Conservation (phyloP, 2,797 vertebrate genomes). For the Pipistrellus pipistrellus region DNA sequence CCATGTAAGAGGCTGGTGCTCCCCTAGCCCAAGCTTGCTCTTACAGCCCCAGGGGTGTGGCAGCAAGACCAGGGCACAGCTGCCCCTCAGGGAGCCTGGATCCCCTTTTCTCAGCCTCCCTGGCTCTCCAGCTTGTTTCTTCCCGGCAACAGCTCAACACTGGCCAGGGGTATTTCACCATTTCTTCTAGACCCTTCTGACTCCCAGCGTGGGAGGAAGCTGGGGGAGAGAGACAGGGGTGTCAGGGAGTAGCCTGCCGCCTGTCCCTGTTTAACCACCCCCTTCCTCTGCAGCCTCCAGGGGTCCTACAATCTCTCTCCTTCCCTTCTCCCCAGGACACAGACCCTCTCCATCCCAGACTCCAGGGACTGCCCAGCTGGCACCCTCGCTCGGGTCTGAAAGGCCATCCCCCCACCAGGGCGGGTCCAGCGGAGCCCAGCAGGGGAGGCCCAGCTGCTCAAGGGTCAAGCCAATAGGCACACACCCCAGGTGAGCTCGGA, state of each 20-base stretch:
- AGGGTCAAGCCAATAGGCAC: fast-evolving
- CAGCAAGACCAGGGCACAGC: neutral
- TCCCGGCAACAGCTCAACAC: no score
- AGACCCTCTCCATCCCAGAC: neutral
- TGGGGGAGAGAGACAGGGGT: no score
- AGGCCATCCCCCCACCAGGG: neutral
- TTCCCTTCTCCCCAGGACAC: fast-evolving
- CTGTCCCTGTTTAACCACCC: neutral
- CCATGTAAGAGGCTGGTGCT: neutral
- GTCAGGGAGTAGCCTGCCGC: fast-evolving
- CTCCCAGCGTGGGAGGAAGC: neutral
- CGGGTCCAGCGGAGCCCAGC: fast-evolving
- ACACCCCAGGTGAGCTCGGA: neutral
- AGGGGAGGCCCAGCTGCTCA: neutral
- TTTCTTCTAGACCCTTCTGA: neutral
- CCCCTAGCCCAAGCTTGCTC: neutral
- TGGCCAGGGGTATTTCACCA: no score
- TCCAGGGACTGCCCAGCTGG: neutral
- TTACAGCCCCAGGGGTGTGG: neutral
- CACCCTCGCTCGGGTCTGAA: fast-evolving
- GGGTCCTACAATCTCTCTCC: neutral
- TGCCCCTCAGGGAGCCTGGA: neutral
- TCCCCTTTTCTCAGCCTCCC: no score
- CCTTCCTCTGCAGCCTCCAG: neutral
- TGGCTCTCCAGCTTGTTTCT: no score